Percentiles rank a stretch among this genome's conserved stretches.
These are phyloP conservation scores for Himalopsyche japonica DNA, from an alignment of 2,888 invertebrate species.

Conservation along the genomic window DNA sequence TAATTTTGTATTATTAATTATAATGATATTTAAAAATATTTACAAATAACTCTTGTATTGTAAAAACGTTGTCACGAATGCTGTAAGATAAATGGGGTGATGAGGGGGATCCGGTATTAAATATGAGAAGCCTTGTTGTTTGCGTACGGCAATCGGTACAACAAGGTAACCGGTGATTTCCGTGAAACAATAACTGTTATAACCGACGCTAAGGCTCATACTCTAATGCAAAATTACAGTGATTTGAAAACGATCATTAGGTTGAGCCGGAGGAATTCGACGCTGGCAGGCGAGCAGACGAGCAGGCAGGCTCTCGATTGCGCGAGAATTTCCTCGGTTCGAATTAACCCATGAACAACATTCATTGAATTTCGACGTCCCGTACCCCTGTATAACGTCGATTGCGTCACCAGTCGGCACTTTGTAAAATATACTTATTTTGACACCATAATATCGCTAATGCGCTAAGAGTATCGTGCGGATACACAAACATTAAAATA, in stretches of 20 bases:
- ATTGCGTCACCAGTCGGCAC: background rate
- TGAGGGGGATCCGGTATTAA: background rate
- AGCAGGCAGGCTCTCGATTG: background rate
- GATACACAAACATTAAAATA: too few relatives aligned
- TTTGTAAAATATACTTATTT: too few relatives aligned
- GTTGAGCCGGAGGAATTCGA: background rate
- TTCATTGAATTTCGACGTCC: background rate
- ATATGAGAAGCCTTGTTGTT: background rate
- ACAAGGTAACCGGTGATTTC: slow-evolving; percentile 16
- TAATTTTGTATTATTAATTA: too few relatives aligned
- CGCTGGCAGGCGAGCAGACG: background rate
- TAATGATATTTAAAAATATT: too few relatives aligned
- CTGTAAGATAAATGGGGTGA: too few relatives aligned
- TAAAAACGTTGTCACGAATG: too few relatives aligned
- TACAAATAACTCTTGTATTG: too few relatives aligned
- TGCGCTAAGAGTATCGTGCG: too few relatives aligned
- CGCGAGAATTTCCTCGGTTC: background rate
- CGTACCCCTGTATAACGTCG: background rate
- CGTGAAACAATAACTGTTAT: slow-evolving; percentile 29
- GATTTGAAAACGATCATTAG: slow-evolving; percentile 7
- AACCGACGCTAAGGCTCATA: slow-evolving; percentile 7
- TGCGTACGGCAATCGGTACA: background rate
- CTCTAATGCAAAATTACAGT: slow-evolving; percentile 30
- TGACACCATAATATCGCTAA: too few relatives aligned
- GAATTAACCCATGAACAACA: background rate